These are phyloP conservation scores for Habropoda laboriosa DNA, from an alignment of 1,140 invertebrate species.

Conservation along the genomic window DNA sequence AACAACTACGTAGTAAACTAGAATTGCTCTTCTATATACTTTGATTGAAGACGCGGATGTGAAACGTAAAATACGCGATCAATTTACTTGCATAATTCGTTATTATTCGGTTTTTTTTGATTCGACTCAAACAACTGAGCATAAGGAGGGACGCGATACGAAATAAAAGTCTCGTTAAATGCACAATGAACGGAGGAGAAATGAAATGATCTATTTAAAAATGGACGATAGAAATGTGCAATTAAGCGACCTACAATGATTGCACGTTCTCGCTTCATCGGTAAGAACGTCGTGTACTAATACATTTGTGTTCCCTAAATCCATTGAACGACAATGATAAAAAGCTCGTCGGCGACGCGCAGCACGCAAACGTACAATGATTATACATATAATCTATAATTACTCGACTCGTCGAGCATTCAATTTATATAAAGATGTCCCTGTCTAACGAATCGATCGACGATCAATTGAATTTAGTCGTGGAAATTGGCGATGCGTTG, in stretches of 20 bases:
- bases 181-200: slow-evolving; percentile 18
- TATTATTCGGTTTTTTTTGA: too few species aligned
- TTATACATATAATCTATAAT: neutral
- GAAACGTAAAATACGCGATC: neutral
- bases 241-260: neutral
- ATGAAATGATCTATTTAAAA: neutral
- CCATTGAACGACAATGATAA: neutral
- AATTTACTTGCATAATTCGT: slow-evolving; percentile 2
- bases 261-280: neutral
- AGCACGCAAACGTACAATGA: neutral
- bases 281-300: neutral
- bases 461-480: slow-evolving; percentile 26
- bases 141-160: slow-evolving; percentile 27
- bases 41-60: slow-evolving; percentile 1
- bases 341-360: neutral
- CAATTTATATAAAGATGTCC: slow-evolving; percentile 14
- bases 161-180: slow-evolving; percentile 52
- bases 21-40: neutral
- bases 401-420: neutral
- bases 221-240: neutral
- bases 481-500: slow-evolving; percentile 20
- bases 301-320: neutral
- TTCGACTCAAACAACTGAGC: neutral
- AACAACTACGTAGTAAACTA: neutral
- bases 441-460: slow-evolving; percentile 52